phyloP scores from a whole-genome alignment of 2,797 vertebrate species.

The Hafferia zeledoni region DNA sequence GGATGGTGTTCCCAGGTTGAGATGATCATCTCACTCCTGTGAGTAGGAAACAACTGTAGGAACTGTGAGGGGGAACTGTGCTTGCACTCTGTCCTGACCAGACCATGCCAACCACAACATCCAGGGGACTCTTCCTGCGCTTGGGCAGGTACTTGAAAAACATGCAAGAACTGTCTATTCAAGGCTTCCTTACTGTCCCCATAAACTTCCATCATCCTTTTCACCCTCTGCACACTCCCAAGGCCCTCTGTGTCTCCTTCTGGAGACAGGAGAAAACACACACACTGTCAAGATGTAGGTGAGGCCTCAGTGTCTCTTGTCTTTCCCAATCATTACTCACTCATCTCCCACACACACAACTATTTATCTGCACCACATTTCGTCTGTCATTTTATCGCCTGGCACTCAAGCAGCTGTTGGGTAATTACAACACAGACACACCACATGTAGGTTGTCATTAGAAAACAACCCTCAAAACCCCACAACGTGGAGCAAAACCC shows the following conservation, averaged over 20 bases:
- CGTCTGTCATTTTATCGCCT: constrained; percentile 6
- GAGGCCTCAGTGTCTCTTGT: neutral
- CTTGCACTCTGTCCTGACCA: neutral
- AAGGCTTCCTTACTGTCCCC: neutral
- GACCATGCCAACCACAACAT: neutral
- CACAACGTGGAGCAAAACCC: neutral
- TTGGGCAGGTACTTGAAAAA: neutral
- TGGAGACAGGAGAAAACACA: neutral
- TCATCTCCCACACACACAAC: neutral
- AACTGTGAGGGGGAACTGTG: neutral
- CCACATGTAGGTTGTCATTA: constrained; percentile 21
- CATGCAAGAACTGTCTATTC: rapidly evolving
- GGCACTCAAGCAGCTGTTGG: constrained; percentile 31
- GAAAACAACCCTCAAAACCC: neutral
- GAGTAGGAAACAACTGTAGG: neutral
- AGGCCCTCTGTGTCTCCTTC: neutral
- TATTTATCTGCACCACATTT: neutral
- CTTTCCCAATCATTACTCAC: neutral
- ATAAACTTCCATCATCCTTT: neutral
- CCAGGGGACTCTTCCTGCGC: neutral
- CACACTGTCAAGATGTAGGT: constrained; percentile 29
- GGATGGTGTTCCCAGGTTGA: neutral
- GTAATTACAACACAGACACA: neutral
- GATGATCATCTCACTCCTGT: neutral
- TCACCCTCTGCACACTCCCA: neutral